Conservation (phyloP, 2,113 vertebrate genomes). For the Uria lomvia region DNA sequence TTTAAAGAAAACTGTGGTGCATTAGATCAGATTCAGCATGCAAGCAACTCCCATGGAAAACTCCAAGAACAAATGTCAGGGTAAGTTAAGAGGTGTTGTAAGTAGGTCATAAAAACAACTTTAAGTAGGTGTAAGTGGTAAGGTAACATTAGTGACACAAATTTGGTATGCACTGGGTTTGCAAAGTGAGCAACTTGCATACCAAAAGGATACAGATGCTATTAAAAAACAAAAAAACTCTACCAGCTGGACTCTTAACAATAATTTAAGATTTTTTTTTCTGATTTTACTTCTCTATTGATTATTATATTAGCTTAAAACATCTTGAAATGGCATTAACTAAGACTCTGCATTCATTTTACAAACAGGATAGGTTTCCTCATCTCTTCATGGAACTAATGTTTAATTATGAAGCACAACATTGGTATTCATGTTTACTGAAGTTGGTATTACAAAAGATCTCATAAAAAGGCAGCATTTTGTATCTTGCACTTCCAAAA, state of each 20-base stretch:
- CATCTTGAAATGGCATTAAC: neutral
- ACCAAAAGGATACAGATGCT: neutral
- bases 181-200: neutral
- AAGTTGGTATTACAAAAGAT: neutral
- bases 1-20: neutral
- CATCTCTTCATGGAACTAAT: neutral
- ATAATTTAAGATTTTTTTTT: neutral
- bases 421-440: neutral
- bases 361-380: neutral
- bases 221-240: neutral
- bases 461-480: neutral
- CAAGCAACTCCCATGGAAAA: neutral
- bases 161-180: neutral
- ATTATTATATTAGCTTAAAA: neutral
- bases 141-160: neutral
- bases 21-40: neutral
- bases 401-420: neutral
- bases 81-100: neutral
- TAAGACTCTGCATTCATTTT: neutral
- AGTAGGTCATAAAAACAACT: conserved; percentile 19
- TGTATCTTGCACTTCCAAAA: neutral
- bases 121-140: neutral
- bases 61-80: neutral
- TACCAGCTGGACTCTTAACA: neutral
- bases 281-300: neutral